Evolutionary conservation across 1,140 invertebrate genomes (phyloP).

Genomic region (Bombus cullumanus): DNA sequence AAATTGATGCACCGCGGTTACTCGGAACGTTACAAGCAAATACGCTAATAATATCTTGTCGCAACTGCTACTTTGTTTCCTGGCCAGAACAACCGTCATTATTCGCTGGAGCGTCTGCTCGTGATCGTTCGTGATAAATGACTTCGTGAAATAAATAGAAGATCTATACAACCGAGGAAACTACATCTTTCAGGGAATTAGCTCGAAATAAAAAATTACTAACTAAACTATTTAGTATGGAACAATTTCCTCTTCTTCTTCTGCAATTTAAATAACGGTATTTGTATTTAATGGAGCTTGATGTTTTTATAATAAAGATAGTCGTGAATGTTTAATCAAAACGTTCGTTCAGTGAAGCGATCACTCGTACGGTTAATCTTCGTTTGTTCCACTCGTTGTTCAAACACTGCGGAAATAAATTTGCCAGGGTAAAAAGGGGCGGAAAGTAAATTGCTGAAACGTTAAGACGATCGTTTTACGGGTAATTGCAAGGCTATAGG

Average conservation of each 20-base stretch:
- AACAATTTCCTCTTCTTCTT: neutral
- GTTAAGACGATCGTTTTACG: constrained; percentile 21
- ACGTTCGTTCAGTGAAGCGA: neutral
- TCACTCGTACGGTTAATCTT: neutral
- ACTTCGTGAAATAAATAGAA: neutral
- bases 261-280: neutral
- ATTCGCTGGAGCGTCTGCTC: too few species aligned
- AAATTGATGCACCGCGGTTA: too few species aligned
- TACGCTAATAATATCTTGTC: too few species aligned
- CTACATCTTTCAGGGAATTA: neutral
- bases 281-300: neutral
- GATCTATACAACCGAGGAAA: neutral
- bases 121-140: neutral
- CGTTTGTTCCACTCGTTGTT: neutral
- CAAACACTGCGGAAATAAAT: neutral
- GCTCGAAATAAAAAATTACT: neutral
- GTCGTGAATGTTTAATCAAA: neutral
- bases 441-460: neutral
- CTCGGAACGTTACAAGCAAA: too few species aligned
- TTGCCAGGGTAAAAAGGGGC: too few species aligned
- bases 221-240: neutral
- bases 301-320: too few species aligned
- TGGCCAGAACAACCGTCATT: too few species aligned
- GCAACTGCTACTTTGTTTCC: too few species aligned
- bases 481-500: constrained; percentile 2